phyloP scores from a whole-genome alignment of 1,140 invertebrate genomes.

The Apis dorsata region DNA sequence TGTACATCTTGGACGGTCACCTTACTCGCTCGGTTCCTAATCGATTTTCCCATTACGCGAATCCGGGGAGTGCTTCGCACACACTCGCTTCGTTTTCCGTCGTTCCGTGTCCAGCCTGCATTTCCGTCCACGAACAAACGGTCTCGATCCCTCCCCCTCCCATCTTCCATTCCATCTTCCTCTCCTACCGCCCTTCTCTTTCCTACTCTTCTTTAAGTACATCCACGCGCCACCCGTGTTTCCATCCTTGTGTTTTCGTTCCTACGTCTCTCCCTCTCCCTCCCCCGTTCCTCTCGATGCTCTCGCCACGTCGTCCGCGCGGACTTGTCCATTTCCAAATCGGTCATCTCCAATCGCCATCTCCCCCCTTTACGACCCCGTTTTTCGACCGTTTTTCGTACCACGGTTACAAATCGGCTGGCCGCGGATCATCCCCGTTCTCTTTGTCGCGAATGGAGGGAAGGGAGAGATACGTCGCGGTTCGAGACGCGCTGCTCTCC shows the following conservation, averaged over 20 bases:
- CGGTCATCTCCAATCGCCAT: conserved; percentile 30
- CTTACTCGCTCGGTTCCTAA: conserved; percentile 63
- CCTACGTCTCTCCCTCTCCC: background rate
- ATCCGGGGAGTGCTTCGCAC: conserved; percentile 63
- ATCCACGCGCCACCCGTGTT: conserved; percentile 16
- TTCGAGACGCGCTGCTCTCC: too few relatives aligned
- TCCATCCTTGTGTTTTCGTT: background rate
- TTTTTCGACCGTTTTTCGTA: background rate
- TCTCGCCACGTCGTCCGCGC: too few relatives aligned
- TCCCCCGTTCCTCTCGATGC: too few relatives aligned
- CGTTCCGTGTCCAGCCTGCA: conserved; percentile 65
- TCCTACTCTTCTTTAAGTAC: conserved; percentile 16
- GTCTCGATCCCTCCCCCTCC: conserved; percentile 51
- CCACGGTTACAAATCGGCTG: background rate
- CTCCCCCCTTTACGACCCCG: background rate
- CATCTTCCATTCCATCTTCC: conserved; percentile 24
- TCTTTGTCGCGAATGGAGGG: background rate
- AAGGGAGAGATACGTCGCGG: too few relatives aligned
- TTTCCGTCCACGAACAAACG: conserved; percentile 66
- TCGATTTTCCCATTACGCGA: conserved; percentile 74
- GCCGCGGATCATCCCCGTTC: background rate
- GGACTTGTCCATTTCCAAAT: conserved; percentile 13
- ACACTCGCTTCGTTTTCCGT: conserved; percentile 61
- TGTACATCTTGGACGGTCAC: conserved; percentile 56
- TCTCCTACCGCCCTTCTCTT: background rate